Evolutionary conservation across 2,113 vertebrate species (phyloP).

Genomic region (Falcunculus frontatus): DNA sequence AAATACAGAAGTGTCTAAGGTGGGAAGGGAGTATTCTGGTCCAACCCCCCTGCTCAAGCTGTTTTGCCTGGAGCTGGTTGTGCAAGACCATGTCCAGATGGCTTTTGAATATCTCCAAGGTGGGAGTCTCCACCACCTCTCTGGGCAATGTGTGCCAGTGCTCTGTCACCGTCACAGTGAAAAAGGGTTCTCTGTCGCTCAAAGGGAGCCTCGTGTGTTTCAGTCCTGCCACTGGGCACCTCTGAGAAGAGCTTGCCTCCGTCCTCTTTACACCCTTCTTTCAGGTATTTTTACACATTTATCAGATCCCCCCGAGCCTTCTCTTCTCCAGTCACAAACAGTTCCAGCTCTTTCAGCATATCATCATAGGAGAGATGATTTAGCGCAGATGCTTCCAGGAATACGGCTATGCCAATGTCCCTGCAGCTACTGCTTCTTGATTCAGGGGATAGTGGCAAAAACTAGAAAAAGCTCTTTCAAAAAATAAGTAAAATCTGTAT

Average conservation of each 20-base stretch:
- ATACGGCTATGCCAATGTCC: not conserved
- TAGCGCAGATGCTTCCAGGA: not conserved
- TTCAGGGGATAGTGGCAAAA: not conserved
- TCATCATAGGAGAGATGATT: not conserved
- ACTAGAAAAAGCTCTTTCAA: not conserved
- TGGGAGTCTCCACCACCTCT: not conserved
- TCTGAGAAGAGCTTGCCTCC: not conserved
- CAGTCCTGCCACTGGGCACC: not conserved
- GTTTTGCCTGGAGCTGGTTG: not conserved
- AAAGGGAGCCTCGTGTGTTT: not conserved
- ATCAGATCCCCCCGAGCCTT: not conserved
- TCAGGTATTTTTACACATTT: not conserved
- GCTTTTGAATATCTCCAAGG: not conserved
- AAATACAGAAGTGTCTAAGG: not conserved
- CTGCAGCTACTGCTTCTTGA: not conserved
- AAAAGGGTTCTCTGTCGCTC: not conserved
- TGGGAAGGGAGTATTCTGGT: not conserved
- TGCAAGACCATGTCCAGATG: too few relatives aligned
- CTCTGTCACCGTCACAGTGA: not conserved
- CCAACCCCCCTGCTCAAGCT: not conserved
- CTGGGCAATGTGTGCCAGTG: not conserved
- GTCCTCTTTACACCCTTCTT: accelerated
- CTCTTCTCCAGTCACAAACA: not conserved
- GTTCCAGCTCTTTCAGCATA: not conserved
- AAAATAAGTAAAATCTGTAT: not conserved